Evolutionary conservation across 2,113 vertebrate genomes (phyloP).

Genomic region (Micronisus gabar): DNA sequence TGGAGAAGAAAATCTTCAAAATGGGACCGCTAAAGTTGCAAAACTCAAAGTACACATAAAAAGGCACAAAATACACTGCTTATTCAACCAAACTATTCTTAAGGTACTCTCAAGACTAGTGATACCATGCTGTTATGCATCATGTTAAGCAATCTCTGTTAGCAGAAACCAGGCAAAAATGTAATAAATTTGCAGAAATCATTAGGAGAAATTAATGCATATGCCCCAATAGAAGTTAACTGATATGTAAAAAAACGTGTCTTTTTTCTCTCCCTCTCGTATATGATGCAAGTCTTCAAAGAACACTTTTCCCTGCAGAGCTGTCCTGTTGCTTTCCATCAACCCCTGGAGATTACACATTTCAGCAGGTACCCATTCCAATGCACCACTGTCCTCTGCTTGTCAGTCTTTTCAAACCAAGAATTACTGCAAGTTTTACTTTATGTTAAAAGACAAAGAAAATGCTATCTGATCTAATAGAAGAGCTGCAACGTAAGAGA

Average conservation of each 20-base stretch:
- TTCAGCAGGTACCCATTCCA: neutral
- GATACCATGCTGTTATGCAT: neutral
- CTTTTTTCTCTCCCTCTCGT: neutral
- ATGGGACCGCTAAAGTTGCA: neutral
- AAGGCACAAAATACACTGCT: neutral
- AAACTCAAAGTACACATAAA: neutral
- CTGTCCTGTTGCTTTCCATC: neutral
- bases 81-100: neutral
- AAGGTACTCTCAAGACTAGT: neutral
- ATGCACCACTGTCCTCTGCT: neutral
- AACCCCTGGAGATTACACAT: neutral
- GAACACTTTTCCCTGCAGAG: neutral
- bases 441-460: neutral
- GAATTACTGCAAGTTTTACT: neutral
- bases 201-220: neutral
- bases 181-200: neutral
- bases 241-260: rapidly evolving
- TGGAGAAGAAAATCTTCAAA: neutral
- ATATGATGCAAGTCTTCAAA: neutral
- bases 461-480: neutral
- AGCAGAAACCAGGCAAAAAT: neutral
- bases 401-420: neutral
- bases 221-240: neutral
- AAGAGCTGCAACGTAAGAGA: neutral
- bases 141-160: neutral